Evolutionary conservation across 1,140 invertebrate genomes (phyloP), one percentile per base, ranked within the genome.

Genomic region (Melitaea cinxia): DNA sequence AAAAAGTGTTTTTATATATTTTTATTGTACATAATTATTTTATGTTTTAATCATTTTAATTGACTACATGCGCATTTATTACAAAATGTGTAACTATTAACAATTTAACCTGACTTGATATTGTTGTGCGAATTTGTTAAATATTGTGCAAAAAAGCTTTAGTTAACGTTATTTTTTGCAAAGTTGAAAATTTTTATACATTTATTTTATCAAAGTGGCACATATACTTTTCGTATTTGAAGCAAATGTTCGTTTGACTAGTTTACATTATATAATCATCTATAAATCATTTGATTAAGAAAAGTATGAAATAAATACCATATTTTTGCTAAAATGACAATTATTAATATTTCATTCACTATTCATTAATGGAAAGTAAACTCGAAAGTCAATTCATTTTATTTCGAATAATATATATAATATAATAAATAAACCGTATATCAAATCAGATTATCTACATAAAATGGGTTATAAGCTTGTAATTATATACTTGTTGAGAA

Each of bases 111-210:
- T n/a, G n/a, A n/a, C n/a, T n/a, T n/a, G n/a, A n/a, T n/a, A n/a
- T n/a, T n/a, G n/a, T n/a, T 17, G 37, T 42, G 37, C 37, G 17
- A 19, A 42, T 37, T 37, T 37, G n/a, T 15, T 42, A 42, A 39
- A 0, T 12, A 17, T 19, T n/a, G n/a, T n/a, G n/a, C n/a, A n/a
- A n/a, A n/a, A n/a, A n/a, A n/a, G n/a, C n/a, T n/a, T n/a, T n/a
- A n/a, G n/a, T n/a, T n/a, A n/a, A n/a, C n/a, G n/a, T n/a, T n/a
- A n/a, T n/a, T n/a, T n/a, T n/a, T n/a, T n/a, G n/a, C n/a, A n/a
- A n/a, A n/a, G n/a, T n/a, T n/a, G n/a, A n/a, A n/a, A n/a, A n/a
- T n/a, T 19, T 42, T 42, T 42, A 7, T 6, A 33, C 9, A 33
- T 42, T 42, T 42, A 6, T 6, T 1, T 17, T 9, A 17, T 7